phyloP scores from a whole-genome alignment of 1,140 invertebrate genomes.

The Polypedilum vanderplanki region DNA sequence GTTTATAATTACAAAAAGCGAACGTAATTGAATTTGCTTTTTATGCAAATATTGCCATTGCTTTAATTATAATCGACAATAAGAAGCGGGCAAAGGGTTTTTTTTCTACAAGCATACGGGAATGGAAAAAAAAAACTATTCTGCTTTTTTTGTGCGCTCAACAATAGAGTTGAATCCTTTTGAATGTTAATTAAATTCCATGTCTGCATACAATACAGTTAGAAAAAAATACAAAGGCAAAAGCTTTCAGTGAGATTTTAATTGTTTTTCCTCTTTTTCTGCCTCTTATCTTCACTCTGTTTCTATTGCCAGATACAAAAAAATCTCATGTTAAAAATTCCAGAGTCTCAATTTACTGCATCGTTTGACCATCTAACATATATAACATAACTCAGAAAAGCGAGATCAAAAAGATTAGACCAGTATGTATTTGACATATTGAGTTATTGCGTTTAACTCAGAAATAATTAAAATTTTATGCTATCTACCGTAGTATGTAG shows the following conservation, averaged over 20 bases:
- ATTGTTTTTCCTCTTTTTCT: no score
- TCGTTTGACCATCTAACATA: no score
- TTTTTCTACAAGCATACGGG: not conserved
- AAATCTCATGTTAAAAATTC: no score
- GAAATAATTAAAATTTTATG: conserved; percentile 9
- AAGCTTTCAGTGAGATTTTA: no score
- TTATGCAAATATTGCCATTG: conserved; percentile 19
- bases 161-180: not conserved
- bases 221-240: not conserved
- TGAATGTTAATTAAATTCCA: conserved; percentile 8
- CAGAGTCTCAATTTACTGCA: no score
- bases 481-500: not conserved
- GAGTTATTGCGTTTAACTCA: not conserved
- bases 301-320: no score
- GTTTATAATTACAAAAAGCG: conserved; percentile 28
- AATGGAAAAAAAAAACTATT: not conserved
- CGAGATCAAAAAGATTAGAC: not conserved
- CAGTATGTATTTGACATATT: not conserved
- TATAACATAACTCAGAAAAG: no score
- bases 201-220: not conserved
- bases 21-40: conserved; percentile 24
- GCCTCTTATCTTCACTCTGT: no score
- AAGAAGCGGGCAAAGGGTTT: not conserved
- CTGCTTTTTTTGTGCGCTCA: no score
- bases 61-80: conserved; percentile 9